Percentiles rank a stretch among this genome's conserved stretches.
These are phyloP conservation scores for Turnix velox DNA, from an alignment of 2,113 vertebrate species.

Conservation along the genomic window DNA sequence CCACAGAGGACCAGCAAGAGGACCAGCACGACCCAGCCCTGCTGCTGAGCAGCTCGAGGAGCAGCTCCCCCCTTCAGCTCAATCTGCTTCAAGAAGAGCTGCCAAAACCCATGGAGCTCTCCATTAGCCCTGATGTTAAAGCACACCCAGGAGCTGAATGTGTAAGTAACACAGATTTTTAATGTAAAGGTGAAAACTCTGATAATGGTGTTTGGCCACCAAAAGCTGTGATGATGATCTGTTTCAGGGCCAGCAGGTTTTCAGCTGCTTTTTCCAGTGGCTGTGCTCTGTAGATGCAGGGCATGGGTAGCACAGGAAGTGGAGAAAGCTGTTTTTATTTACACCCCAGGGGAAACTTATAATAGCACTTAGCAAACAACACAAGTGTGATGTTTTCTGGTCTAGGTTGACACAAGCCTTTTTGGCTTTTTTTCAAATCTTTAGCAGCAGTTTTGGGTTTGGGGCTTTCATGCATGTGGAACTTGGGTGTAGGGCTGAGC, in stretches of 20 bases:
- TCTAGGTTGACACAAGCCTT: background rate
- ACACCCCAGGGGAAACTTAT: background rate
- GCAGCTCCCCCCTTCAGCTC: conserved; percentile 85
- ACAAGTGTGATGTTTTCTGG: background rate
- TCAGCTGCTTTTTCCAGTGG: background rate
- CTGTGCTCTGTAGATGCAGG: background rate
- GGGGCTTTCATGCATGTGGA: conserved; percentile 42
- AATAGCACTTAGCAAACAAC: background rate
- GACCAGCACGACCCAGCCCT: background rate
- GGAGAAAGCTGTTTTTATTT: background rate
- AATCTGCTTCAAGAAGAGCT: conserved; percentile 84
- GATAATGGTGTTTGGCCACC: background rate
- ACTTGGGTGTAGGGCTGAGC: background rate
- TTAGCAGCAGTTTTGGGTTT: background rate
- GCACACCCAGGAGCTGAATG: background rate
- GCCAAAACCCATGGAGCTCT: conserved; percentile 66
- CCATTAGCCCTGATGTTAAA: background rate
- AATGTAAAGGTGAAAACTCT: background rate
- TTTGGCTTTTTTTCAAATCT: background rate
- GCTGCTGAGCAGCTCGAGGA: conserved; percentile 75
- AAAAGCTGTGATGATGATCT: background rate
- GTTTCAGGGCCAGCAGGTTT: background rate
- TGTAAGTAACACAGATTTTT: conserved; percentile 19
- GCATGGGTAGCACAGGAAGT: background rate
- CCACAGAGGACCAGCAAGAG: conserved; percentile 27